Evolutionary conservation across 2,113 vertebrate genomes (phyloP).

Genomic region (Dunckerocampus dactyliophorus): DNA sequence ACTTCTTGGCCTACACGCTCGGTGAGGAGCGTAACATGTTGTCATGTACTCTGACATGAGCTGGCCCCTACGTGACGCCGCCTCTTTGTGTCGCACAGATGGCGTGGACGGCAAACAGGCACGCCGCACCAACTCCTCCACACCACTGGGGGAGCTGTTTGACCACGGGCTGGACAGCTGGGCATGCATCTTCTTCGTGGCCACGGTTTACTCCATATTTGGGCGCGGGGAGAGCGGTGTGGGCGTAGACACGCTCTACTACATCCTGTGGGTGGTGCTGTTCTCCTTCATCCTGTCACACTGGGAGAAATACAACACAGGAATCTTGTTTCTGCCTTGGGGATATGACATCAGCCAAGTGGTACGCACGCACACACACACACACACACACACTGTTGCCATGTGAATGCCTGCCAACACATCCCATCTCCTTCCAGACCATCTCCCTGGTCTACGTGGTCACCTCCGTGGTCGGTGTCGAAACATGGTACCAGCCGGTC

Average conservation of each 20-base stretch:
- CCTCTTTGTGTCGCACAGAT: conserved; percentile 66
- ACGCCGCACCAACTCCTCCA: conserved; percentile 93
- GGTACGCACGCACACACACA: conserved; percentile 61
- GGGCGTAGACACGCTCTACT: conserved; percentile 84
- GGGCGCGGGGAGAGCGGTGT: conserved; percentile 87
- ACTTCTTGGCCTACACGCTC: conserved; percentile 92
- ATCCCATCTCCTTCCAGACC: conserved; percentile 75
- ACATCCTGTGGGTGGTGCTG: conserved; percentile 94
- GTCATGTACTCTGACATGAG: neutral
- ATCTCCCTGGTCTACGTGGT: conserved; percentile 95
- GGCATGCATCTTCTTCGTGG: conserved; percentile 96
- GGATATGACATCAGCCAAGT: conserved; percentile 98
- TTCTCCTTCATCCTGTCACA: conserved; percentile 98
- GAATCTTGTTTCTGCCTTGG: conserved; percentile 96
- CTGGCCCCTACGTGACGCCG: neutral
- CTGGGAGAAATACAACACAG: conserved; percentile 99
- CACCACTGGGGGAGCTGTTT: conserved; percentile 93
- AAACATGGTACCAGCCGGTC: conserved; percentile 91
- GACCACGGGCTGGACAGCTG: conserved; percentile 98
- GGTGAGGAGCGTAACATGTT: conserved; percentile 73
- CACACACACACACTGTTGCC: neutral
- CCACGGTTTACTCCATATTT: conserved; percentile 95
- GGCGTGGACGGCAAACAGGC: conserved; percentile 97
- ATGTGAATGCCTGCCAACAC: neutral
- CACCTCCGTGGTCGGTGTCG: conserved; percentile 92